These are phyloP conservation scores for Auanema sp. DNA, from an alignment of 2,888 invertebrate species.

Conservation along the genomic window DNA sequence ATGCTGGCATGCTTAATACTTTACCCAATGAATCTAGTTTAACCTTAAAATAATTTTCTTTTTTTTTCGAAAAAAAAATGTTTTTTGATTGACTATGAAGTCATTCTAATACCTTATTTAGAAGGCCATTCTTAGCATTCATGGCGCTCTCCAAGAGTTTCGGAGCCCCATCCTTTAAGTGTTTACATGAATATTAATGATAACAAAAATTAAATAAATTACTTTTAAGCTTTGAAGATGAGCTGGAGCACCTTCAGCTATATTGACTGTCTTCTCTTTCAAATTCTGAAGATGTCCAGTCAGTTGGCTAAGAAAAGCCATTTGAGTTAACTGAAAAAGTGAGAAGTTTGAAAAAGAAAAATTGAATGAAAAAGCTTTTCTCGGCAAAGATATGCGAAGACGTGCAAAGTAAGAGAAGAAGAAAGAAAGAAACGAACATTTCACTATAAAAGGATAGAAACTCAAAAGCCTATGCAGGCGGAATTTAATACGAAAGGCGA, in stretches of 20 bases:
- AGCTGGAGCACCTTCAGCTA: slow-evolving; percentile 41
- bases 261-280: slow-evolving; percentile 37
- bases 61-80: too few species aligned
- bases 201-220: neutral
- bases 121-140: slow-evolving; percentile 41
- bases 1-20: slow-evolving; percentile 40
- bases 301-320: slow-evolving; percentile 62
- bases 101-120: slow-evolving; percentile 26
- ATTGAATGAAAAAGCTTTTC: neutral
- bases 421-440: slow-evolving; percentile 10
- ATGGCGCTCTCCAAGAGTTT: slow-evolving; percentile 44
- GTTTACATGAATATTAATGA: neutral
- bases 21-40: slow-evolving; percentile 60
- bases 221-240: slow-evolving; percentile 34
- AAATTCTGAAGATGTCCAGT: slow-evolving; percentile 43
- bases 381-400: neutral
- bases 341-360: slow-evolving; percentile 3
- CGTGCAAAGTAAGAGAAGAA: slow-evolving; percentile 13
- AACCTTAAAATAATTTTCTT: slow-evolving; percentile 19
- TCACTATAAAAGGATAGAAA: slow-evolving; percentile 7
- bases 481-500: slow-evolving; percentile 8
- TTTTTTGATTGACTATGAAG: neutral
- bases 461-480: slow-evolving; percentile 9
- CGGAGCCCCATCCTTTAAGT: slow-evolving; percentile 42
- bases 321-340: slow-evolving; percentile 19